Conservation (phyloP, 2,113 vertebrate genomes). For the Chloropsis hardwickii region DNA sequence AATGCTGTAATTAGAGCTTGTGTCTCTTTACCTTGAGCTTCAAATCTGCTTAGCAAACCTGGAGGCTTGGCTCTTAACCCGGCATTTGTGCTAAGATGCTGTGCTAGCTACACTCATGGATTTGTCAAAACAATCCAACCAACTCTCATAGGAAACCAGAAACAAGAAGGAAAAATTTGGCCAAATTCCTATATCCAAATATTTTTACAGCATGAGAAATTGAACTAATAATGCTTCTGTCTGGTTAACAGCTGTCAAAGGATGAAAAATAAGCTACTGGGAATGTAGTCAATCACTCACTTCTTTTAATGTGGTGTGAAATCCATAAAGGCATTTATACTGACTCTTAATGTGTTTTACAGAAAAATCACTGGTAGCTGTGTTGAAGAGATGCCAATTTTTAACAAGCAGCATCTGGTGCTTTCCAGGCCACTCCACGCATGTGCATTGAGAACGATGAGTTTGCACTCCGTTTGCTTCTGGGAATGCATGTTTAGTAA, state of each 20-base stretch:
- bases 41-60: neutral
- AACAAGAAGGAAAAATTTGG: slow-evolving; percentile 27
- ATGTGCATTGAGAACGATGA: neutral
- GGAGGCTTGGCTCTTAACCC: neutral
- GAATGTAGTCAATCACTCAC: slow-evolving; percentile 59
- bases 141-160: slow-evolving; percentile 10
- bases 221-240: slow-evolving; percentile 53
- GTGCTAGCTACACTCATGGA: neutral
- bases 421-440: neutral
- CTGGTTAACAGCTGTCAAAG: slow-evolving; percentile 65
- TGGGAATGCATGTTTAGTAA: neutral
- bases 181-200: slow-evolving; percentile 50
- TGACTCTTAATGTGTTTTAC: slow-evolving; percentile 57
- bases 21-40: neutral
- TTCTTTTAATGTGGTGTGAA: slow-evolving; percentile 64
- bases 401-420: slow-evolving; percentile 47
- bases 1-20: neutral
- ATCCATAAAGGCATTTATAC: slow-evolving; percentile 59
- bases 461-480: neutral
- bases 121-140: slow-evolving; percentile 25
- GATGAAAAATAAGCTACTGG: slow-evolving; percentile 62
- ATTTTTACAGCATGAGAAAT: slow-evolving; percentile 60
- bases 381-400: slow-evolving; percentile 50
- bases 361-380: slow-evolving; percentile 58
- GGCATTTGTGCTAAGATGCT: neutral